phyloP scores from a whole-genome alignment of 2,113 vertebrate genomes.

The Eptesicus fuscus region DNA sequence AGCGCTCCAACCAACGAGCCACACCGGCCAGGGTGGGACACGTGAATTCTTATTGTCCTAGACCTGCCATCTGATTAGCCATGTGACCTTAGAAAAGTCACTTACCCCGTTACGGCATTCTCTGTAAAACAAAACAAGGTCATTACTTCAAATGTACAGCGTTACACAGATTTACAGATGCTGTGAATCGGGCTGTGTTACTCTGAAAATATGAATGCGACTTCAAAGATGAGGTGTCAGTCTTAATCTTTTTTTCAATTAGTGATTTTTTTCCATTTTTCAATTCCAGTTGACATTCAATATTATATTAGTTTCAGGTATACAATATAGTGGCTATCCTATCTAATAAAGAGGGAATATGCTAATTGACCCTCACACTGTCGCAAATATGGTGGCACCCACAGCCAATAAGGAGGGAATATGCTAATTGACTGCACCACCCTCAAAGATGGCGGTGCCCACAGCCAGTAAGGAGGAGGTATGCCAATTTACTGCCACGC shows the following conservation, averaged over 20 bases:
- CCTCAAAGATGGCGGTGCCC: no score
- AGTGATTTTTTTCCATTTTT: background rate
- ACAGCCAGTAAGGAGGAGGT: no score
- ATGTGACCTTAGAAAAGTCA: background rate
- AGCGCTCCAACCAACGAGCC: background rate
- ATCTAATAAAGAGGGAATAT: no score
- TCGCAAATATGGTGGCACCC: no score
- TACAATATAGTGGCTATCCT: background rate
- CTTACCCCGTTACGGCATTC: background rate
- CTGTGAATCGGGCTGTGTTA: background rate
- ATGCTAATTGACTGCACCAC: no score
- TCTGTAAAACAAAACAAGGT: background rate
- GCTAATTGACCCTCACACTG: no score
- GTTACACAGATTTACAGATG: background rate
- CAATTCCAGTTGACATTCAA: background rate
- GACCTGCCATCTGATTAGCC: background rate
- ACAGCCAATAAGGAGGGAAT: no score
- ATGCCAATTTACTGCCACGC: no score
- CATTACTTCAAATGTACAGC: background rate
- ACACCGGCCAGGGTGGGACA: background rate
- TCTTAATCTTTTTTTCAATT: background rate
- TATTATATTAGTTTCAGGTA: background rate
- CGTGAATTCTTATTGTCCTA: background rate
- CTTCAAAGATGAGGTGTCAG: background rate
- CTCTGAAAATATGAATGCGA: background rate